These are phyloP conservation scores for Phocides pigmalion DNA, from an alignment of 1,140 invertebrate genomes.

Conservation along the genomic window DNA sequence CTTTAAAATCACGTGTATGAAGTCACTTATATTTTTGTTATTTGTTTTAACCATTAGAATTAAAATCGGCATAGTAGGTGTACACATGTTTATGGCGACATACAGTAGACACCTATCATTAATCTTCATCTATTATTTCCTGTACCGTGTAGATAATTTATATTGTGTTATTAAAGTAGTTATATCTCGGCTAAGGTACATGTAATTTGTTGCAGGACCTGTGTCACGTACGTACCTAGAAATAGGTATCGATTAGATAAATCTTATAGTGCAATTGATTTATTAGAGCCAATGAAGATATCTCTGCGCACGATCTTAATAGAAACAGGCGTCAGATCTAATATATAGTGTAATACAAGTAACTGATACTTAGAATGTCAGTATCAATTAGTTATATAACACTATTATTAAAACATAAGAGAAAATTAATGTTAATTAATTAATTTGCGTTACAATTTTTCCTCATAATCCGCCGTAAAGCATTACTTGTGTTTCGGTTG, in stretches of 20 bases:
- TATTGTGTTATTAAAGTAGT: slow-evolving; percentile 5
- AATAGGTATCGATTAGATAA: not conserved
- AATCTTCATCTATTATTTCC: not conserved
- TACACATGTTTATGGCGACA: too few relatives aligned
- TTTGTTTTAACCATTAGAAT: too few relatives aligned
- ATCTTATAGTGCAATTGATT: not conserved
- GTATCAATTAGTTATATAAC: too few relatives aligned
- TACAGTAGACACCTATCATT: not conserved
- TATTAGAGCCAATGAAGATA: not conserved
- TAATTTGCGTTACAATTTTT: too few relatives aligned
- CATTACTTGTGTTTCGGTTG: too few relatives aligned
- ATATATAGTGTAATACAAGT: not conserved
- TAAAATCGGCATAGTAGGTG: too few relatives aligned
- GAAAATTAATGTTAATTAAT: too few relatives aligned
- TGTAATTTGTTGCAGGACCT: not conserved
- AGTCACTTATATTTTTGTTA: too few relatives aligned
- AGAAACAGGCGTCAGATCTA: not conserved
- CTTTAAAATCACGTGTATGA: too few relatives aligned
- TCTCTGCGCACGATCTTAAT: not conserved
- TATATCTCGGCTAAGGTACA: not conserved
- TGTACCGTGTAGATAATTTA: not conserved
- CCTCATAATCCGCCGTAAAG: too few relatives aligned
- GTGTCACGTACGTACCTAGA: slow-evolving; percentile 4
- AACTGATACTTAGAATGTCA: too few relatives aligned
- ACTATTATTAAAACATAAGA: too few relatives aligned